Conservation (phyloP, 2,888 invertebrate species). For the Urechis unicinctus region DNA sequence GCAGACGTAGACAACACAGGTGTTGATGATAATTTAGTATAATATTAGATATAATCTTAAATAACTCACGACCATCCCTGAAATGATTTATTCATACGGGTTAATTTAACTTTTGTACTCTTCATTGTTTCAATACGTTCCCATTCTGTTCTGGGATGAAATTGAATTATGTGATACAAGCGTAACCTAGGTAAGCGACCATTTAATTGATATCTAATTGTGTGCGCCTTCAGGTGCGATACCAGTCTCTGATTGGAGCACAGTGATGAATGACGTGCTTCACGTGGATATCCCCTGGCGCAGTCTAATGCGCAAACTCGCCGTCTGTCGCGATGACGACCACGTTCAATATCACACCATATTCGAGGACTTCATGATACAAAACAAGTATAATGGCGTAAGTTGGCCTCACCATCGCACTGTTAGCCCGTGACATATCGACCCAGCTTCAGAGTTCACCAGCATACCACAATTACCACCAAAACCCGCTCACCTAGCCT, state of each 20-base stretch:
- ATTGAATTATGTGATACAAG: no score
- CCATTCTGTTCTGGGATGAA: no score
- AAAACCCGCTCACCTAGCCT: no score
- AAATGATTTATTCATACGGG: no score
- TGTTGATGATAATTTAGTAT: neutral
- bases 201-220: neutral
- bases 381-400: slow-evolving; percentile 21
- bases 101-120: no score
- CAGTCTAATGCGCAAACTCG: slow-evolving; percentile 72
- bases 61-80: no score
- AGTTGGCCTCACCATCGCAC: neutral
- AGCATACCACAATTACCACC: no score
- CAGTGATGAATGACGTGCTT: slow-evolving; percentile 71
- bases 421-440: no score
- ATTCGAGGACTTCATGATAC: slow-evolving; percentile 48
- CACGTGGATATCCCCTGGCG: slow-evolving; percentile 82
- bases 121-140: no score
- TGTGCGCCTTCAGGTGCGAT: slow-evolving; percentile 63
- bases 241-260: slow-evolving; percentile 75
- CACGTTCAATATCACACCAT: slow-evolving; percentile 64
- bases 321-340: slow-evolving; percentile 58
- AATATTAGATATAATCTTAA: no score
- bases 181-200: no score
- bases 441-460: no score
- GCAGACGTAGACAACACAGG: slow-evolving; percentile 59